Conservation (phyloP, 2,888 invertebrate genomes). For the Heliconius ismenius region DNA sequence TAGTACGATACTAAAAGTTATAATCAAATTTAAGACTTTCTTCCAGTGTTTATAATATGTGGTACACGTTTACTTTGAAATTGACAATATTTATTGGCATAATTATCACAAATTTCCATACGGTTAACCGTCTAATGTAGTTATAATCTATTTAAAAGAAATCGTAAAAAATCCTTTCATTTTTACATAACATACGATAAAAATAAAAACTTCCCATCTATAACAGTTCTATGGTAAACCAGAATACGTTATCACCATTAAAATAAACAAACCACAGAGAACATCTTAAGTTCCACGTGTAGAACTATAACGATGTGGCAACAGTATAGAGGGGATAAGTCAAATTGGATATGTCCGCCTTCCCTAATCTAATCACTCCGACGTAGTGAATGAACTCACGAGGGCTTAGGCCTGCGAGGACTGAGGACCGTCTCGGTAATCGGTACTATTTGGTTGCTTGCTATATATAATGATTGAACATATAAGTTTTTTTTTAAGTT, state of each 20-base stretch:
- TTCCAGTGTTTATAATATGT: too few relatives aligned
- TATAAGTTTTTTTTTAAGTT: not conserved
- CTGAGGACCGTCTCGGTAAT: slow-evolving; percentile 30
- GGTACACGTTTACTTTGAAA: too few relatives aligned
- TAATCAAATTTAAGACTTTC: too few relatives aligned
- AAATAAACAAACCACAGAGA: not conserved
- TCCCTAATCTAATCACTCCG: slow-evolving; percentile 65
- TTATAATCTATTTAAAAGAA: not conserved
- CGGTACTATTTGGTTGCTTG: not conserved
- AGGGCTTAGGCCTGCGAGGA: slow-evolving; percentile 42
- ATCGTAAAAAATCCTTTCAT: not conserved
- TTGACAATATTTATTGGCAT: too few relatives aligned
- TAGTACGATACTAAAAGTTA: too few relatives aligned
- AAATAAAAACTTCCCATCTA: not conserved
- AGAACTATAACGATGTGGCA: slow-evolving; percentile 45
- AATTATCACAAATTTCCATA: not conserved
- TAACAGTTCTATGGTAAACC: not conserved
- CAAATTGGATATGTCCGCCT: slow-evolving; percentile 77
- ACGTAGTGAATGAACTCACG: slow-evolving; percentile 51
- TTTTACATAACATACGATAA: not conserved
- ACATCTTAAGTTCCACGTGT: slow-evolving; percentile 46
- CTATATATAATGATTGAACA: not conserved
- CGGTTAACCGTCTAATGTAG: not conserved
- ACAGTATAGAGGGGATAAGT: slow-evolving; percentile 55
- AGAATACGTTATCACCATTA: not conserved